phyloP scores from a whole-genome alignment of 2,797 vertebrate genomes.

The Sebastes iracundus region DNA sequence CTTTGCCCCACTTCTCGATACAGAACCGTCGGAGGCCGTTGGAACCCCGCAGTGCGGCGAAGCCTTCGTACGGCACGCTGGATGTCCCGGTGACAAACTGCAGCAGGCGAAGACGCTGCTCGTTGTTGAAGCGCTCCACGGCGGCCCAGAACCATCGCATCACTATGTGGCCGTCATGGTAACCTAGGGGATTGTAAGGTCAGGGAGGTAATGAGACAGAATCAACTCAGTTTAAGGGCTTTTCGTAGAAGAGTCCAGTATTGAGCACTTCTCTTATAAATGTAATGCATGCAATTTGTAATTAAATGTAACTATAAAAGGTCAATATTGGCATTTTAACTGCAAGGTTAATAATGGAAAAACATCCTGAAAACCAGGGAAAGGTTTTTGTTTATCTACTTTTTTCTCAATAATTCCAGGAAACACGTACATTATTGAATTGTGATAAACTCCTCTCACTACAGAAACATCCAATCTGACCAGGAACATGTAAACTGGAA shows the following conservation, averaged over 20 bases:
- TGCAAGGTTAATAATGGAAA: background rate
- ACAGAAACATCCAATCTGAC: too few species aligned
- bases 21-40: conserved; percentile 96
- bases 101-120: conserved; percentile 92
- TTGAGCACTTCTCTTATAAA: background rate
- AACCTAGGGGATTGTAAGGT: conserved; percentile 79
- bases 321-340: background rate
- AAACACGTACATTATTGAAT: background rate
- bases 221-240: background rate
- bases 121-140: conserved; percentile 96
- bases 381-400: background rate
- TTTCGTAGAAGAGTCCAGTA: background rate
- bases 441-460: too few species aligned
- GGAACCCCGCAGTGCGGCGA: conserved; percentile 92
- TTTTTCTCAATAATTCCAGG: background rate
- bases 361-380: background rate
- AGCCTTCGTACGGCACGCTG: conserved; percentile 96
- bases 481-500: too few species aligned
- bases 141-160: conserved; percentile 98
- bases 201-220: background rate
- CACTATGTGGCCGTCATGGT: conserved; percentile 96
- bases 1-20: conserved; percentile 98
- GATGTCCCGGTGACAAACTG: conserved; percentile 98
- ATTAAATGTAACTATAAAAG: background rate
- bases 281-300: background rate